A percentile compares a stretch with the other conserved stretches of the same genome.
phyloP scores from a whole-genome alignment of 2,113 vertebrate species.

The Catharus fuscescens region DNA sequence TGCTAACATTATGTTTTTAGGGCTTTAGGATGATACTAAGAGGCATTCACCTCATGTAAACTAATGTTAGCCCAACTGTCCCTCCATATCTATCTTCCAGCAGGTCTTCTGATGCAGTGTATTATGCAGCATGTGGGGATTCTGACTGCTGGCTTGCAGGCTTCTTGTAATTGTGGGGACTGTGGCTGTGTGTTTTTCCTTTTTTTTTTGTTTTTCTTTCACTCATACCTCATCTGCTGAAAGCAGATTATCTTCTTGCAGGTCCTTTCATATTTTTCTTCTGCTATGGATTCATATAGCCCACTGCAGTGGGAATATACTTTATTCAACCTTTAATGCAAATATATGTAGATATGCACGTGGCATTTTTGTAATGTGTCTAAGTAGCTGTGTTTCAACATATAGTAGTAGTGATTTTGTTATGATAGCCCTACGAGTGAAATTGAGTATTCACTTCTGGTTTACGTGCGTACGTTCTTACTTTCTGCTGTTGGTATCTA shows the following conservation, averaged over 20 bases:
- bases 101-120: background rate
- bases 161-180: background rate
- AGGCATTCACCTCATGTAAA: background rate
- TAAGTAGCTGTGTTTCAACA: background rate
- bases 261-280: background rate
- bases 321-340: background rate
- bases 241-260: background rate
- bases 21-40: background rate
- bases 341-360: background rate
- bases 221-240: background rate
- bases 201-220: background rate
- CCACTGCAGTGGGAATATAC: background rate
- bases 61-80: background rate
- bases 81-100: background rate
- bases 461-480: background rate
- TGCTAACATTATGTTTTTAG: background rate
- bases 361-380: background rate
- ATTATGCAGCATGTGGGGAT: background rate
- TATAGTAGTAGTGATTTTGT: background rate
- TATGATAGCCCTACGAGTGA: background rate
- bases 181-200: background rate
- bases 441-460: background rate
- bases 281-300: background rate
- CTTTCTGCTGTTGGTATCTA: background rate
- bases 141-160: background rate